Evolutionary conservation across 37 sponge, comb jelly and placozoan genomes (phyloP).

Genomic region (Aplysina aerophoba): DNA sequence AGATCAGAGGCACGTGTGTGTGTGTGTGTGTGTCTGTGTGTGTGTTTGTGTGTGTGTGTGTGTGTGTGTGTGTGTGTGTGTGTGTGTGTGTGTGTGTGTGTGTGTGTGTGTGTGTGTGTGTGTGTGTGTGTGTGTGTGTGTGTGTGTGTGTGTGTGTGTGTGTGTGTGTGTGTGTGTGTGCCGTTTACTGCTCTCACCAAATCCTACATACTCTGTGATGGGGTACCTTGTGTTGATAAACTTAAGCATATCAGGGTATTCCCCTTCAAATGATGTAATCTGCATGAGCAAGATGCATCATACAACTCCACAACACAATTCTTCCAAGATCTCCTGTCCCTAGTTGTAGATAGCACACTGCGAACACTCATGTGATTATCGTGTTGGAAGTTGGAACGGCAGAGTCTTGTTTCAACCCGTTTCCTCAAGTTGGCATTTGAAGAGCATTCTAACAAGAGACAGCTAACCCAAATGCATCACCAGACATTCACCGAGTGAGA

Average conservation of each 20-base stretch:
- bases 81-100: constrained; percentile 7
- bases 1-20: neutral
- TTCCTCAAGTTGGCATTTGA: too few relatives aligned
- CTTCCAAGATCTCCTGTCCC: too few relatives aligned
- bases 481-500: too few relatives aligned
- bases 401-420: too few relatives aligned
- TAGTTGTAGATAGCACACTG: too few relatives aligned
- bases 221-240: constrained; percentile 55
- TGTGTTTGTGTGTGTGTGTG: neutral
- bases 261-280: constrained; percentile 29
- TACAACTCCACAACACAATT: neutral
- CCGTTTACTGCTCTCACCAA: constrained; percentile 40
- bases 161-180: neutral
- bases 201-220: constrained; percentile 59
- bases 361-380: too few relatives aligned
- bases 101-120: neutral
- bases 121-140: neutral
- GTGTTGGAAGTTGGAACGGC: too few relatives aligned
- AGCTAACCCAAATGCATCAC: too few relatives aligned
- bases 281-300: neutral
- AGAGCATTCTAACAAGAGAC: too few relatives aligned
- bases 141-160: neutral
- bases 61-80: constrained; percentile 15
- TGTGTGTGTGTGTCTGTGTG: too few relatives aligned
- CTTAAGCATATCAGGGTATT: constrained; percentile 42